Evolutionary conservation across 2,888 invertebrate species (phyloP), one percentile per base, ranked within the genome.

Genomic region (Hypomecis atomaria): DNA sequence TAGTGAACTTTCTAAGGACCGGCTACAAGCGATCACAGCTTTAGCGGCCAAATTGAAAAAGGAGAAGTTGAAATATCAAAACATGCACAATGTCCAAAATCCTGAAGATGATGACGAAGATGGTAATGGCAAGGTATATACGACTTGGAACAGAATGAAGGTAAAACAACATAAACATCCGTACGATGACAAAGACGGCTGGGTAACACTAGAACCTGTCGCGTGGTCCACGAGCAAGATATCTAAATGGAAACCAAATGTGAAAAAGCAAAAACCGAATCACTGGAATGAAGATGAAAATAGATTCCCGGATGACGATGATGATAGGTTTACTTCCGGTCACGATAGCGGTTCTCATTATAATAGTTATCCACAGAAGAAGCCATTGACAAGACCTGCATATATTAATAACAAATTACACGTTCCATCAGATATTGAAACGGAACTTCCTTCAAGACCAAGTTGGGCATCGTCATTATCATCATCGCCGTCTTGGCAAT

Each of bases 171-270:
- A 94, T 66, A 93, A 94, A 66, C 94, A 94, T 76, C 94, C 95
- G 0, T 94, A 93, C 69, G 95, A 96, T 62, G 95, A 96, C 70
- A 94, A 95, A 75, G 95, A 95, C 61, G 96, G 96, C 0, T 96
- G 96, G 96, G 96, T 96, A 0, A 95, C 95, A 0, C 83, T 96
- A 60, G 96, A 96, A 71, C 96, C 95, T 5, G 94, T 96, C 5
- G 96, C 96, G 0, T 96, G 96, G 96, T 96, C 96, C 0, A 94
- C 95, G 9, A 96, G 96, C 72, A 96, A 96, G 87, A 95, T 96
- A 69, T 96, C 96, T 1, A 96, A 96, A 83, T 96, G 96, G 96
- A 95, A 96, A 78, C 94, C 95, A 0, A 94, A 94, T 69, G 88
- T 93, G 7, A 93, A 93, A 68, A 89, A 93, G 65, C 93, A 94